These are phyloP conservation scores for Typhlichthys subterraneus DNA, from an alignment of 2,797 vertebrate genomes.

Conservation along the genomic window DNA sequence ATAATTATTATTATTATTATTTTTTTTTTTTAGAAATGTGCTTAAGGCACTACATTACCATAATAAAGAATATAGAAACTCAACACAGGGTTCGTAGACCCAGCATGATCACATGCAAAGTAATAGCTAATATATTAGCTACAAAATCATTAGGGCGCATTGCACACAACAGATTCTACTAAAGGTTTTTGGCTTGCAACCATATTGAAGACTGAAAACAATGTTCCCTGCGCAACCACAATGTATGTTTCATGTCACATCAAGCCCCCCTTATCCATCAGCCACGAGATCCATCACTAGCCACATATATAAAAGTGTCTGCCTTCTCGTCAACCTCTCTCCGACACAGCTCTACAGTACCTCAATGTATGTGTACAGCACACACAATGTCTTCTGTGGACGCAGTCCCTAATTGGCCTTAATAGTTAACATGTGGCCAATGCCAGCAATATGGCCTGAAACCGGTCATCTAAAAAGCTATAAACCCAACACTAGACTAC, in stretches of 20 bases:
- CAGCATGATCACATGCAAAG: too few species aligned
- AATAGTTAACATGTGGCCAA: constrained; percentile 45
- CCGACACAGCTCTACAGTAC: neutral
- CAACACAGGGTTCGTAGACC: too few species aligned
- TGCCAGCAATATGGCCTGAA: constrained; percentile 31
- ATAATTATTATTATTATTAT: too few species aligned
- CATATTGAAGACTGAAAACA: too few species aligned
- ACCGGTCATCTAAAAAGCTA: constrained; percentile 44
- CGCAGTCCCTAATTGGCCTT: constrained; percentile 36
- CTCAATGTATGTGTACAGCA: neutral
- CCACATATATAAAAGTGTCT: neutral
- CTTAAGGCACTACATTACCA: neutral
- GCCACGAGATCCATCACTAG: constrained; percentile 6
- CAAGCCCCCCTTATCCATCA: neutral
- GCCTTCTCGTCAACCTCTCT: neutral
- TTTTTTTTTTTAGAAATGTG: neutral
- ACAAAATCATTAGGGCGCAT: too few species aligned
- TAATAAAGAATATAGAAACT: too few species aligned
- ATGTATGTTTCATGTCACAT: too few species aligned
- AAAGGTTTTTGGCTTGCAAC: too few species aligned
- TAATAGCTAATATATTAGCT: too few species aligned
- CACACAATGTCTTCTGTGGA: constrained; percentile 15
- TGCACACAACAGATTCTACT: too few species aligned
- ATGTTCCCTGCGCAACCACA: too few species aligned
- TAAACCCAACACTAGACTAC: constrained; percentile 57